A percentile compares a stretch with the other conserved stretches of the same genome.
These are phyloP conservation scores for Noctua pronuba DNA, from an alignment of 2,888 invertebrate genomes.

Conservation along the genomic window DNA sequence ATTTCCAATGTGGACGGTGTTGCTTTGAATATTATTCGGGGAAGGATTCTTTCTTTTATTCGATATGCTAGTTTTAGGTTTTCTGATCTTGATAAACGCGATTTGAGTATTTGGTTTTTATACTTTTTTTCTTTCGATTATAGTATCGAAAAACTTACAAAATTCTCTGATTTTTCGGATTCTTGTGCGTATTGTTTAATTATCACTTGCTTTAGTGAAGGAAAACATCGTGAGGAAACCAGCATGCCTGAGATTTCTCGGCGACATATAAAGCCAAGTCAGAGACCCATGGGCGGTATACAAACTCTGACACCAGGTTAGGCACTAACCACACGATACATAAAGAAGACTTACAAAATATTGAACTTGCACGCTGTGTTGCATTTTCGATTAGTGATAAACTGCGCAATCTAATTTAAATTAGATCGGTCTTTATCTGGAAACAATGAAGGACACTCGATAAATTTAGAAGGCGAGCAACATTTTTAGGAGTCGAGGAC, in stretches of 20 bases:
- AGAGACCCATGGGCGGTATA: no score
- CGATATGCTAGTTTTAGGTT: background rate
- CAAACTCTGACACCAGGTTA: no score
- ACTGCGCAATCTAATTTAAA: background rate
- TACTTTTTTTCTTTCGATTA: background rate
- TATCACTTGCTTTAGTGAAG: no score
- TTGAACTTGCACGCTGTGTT: background rate
- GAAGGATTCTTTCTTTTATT: background rate
- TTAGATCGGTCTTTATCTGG: background rate
- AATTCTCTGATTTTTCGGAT: no score
- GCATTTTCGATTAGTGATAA: background rate
- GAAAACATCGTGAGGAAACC: no score
- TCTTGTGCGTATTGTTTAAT: no score
- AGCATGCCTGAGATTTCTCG: no score
- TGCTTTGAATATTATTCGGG: background rate
- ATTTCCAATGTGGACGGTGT: background rate
- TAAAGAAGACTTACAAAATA: background rate
- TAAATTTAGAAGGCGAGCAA: background rate
- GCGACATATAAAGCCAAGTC: no score
- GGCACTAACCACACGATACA: no score
- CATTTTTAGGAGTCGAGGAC: background rate
- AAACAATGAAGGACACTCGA: background rate
- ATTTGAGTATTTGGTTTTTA: background rate
- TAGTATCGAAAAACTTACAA: background rate
- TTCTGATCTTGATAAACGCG: background rate